Evolutionary conservation across 2,113 vertebrate genomes (phyloP).

Genomic region (Limanda limanda): DNA sequence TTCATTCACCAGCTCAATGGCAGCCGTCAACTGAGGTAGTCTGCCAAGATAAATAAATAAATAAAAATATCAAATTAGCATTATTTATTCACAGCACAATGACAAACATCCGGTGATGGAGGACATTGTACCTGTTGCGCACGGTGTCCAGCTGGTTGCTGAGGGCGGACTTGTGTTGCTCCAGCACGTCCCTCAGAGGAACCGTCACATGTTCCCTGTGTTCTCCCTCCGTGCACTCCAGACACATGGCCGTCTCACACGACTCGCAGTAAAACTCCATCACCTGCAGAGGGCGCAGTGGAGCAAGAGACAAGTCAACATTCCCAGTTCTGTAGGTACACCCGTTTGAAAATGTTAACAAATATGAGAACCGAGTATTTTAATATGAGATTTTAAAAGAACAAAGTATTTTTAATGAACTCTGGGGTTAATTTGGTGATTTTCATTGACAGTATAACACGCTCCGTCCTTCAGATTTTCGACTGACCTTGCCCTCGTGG

Average conservation of each 20-base stretch:
- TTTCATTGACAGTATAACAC: not conserved
- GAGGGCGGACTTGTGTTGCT: constrained; percentile 93
- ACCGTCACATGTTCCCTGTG: constrained; percentile 94
- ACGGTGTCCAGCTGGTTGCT: constrained; percentile 93
- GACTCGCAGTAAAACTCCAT: constrained; percentile 99
- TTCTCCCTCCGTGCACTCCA: constrained; percentile 92
- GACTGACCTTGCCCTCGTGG: constrained; percentile 86
- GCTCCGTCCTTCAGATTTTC: not conserved
- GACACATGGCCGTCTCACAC: constrained; percentile 96
- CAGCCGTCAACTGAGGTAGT: constrained; percentile 91
- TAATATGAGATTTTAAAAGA: not conserved
- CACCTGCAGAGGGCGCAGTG: constrained; percentile 82
- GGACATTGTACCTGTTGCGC: constrained; percentile 83
- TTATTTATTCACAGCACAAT: not conserved
- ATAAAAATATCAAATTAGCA: not conserved
- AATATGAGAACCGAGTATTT: not conserved
- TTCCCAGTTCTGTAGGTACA: not conserved
- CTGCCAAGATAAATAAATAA: constrained; percentile 67
- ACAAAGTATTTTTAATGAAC: not conserved
- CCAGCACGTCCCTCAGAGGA: constrained; percentile 91
- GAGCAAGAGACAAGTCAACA: constrained; percentile 16
- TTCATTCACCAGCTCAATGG: constrained; percentile 90
- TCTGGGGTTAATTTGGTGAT: not conserved
- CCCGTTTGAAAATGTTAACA: not conserved
- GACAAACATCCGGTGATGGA: too few relatives aligned